Percentiles rank a stretch among this genome's conserved stretches.
Conservation (phyloP, 2,113 vertebrate species). For the Notothenia rossii region DNA sequence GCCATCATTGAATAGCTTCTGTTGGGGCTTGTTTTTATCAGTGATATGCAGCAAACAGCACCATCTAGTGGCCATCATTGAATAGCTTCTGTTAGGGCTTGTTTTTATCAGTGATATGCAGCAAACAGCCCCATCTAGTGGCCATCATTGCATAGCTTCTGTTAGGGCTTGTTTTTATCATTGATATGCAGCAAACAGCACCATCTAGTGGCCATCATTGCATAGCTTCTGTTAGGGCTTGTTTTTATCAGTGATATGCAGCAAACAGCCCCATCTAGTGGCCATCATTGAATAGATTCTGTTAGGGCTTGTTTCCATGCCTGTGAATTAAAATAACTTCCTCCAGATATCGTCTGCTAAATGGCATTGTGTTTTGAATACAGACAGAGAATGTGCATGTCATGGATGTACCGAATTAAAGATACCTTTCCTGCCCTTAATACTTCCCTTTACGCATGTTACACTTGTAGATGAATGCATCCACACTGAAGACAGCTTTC, state of each 20-base stretch:
- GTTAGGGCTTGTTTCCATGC: not conserved
- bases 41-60: no score
- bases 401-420: conserved; percentile 1
- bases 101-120: no score
- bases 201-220: no score
- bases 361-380: not conserved
- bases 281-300: no score
- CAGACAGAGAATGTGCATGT: conserved; percentile 45
- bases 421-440: not conserved
- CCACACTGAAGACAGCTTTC: not conserved
- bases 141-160: no score
- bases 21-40: no score
- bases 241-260: not conserved
- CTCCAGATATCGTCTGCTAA: not conserved
- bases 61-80: no score
- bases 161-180: no score
- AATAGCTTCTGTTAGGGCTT: no score
- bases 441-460: conserved; percentile 46
- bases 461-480: conserved; percentile 36
- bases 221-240: not conserved
- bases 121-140: no score
- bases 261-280: conserved; percentile 46
- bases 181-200: no score
- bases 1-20: no score
- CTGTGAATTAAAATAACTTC: not conserved